These are phyloP conservation scores for Aptenodytes forsteri DNA, from an alignment of 2,113 vertebrate genomes.

Conservation along the genomic window DNA sequence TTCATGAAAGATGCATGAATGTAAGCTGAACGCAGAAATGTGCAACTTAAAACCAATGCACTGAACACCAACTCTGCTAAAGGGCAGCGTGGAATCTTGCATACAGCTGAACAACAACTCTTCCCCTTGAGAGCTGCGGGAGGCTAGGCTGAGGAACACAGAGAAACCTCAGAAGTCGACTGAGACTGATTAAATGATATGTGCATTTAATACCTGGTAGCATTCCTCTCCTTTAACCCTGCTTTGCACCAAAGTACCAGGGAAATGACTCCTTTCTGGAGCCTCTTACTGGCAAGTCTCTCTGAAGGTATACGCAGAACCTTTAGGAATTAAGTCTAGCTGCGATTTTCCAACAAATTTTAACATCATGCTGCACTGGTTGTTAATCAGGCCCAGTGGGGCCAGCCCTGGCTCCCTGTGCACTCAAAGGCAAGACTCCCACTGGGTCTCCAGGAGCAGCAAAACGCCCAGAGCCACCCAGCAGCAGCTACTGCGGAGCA, in stretches of 20 bases:
- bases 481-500: background rate
- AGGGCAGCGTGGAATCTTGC: accelerated
- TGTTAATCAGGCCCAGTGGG: background rate
- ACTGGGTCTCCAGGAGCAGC: accelerated
- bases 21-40: background rate
- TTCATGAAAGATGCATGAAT: background rate
- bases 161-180: background rate
- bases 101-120: background rate
- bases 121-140: background rate
- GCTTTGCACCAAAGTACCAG: background rate
- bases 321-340: background rate
- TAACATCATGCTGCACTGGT: background rate
- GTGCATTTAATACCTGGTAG: background rate
- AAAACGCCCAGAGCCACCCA: background rate
- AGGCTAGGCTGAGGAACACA: background rate
- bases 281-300: background rate
- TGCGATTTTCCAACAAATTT: background rate
- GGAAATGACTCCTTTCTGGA: background rate
- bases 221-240: background rate
- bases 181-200: background rate
- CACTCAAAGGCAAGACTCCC: background rate
- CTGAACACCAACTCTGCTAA: background rate
- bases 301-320: background rate
- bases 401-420: background rate
- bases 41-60: background rate